phyloP scores from a whole-genome alignment of 2,797 vertebrate genomes.

The Euthynnus affinis region DNA sequence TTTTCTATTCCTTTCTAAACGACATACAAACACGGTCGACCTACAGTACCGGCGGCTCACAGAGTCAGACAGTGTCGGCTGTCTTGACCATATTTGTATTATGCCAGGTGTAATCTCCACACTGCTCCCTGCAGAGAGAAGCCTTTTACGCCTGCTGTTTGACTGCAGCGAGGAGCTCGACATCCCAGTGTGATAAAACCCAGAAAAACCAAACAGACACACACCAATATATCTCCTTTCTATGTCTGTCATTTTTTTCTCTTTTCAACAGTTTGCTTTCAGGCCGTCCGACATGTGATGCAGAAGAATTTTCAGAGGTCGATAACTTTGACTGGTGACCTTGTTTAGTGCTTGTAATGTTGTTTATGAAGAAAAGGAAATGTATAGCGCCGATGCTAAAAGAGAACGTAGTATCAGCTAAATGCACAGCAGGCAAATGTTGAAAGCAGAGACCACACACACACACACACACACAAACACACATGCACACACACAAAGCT shows the following conservation, averaged over 20 bases:
- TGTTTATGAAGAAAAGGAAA: too few relatives aligned
- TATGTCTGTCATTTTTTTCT: neutral
- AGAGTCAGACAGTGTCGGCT: neutral
- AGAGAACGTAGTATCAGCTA: too few relatives aligned
- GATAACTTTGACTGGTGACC: too few relatives aligned
- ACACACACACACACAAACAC: neutral
- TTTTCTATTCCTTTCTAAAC: neutral
- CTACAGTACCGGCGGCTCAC: too few relatives aligned
- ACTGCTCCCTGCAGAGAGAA: conserved; percentile 1
- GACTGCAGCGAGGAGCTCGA: neutral
- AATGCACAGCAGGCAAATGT: too few relatives aligned
- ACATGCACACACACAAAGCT: neutral
- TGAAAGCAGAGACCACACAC: neutral
- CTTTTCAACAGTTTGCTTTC: neutral
- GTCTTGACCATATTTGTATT: neutral
- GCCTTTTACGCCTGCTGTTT: neutral
- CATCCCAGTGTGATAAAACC: conserved; percentile 5
- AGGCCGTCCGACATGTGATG: neutral
- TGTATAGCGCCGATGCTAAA: neutral
- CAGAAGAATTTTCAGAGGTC: neutral
- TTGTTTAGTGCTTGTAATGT: too few relatives aligned
- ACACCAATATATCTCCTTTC: neutral
- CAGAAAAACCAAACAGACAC: neutral
- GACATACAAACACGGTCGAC: neutral
- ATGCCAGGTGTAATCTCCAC: conserved; percentile 19